Evolutionary conservation across 2,797 vertebrate species (phyloP).

Genomic region (Limnodromus scolopaceus): DNA sequence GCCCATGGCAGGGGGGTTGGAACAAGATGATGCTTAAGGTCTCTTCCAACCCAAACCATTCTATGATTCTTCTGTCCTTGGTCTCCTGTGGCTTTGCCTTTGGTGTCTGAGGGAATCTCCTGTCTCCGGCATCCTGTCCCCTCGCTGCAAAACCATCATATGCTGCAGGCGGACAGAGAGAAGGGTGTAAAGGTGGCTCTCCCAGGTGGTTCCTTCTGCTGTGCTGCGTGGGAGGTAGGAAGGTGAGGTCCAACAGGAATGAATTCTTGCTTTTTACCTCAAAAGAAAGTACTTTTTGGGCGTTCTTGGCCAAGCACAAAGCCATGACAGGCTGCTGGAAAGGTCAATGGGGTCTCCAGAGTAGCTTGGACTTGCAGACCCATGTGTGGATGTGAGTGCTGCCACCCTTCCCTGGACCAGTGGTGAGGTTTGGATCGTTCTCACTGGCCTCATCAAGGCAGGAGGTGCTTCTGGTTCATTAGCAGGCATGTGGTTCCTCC

Average conservation of each 20-base stretch:
- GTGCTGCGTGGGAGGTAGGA: neutral
- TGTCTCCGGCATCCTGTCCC: neutral
- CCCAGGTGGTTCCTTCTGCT: neutral
- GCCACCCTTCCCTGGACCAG: neutral
- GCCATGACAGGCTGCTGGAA: neutral
- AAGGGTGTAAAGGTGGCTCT: fast-evolving
- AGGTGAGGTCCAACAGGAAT: neutral
- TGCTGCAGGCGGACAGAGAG: fast-evolving
- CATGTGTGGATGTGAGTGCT: fast-evolving
- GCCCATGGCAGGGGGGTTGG: too few relatives aligned
- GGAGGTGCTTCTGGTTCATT: neutral
- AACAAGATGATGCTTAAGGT: too few relatives aligned
- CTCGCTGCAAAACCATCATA: neutral
- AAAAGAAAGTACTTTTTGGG: neutral
- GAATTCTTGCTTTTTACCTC: neutral
- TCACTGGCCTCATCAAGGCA: neutral
- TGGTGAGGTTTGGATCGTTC: neutral
- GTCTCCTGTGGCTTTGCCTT: neutral
- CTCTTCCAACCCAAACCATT: too few relatives aligned
- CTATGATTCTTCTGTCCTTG: too few relatives aligned
- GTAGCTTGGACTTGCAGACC: neutral
- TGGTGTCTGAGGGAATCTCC: neutral
- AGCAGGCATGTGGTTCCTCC: neutral
- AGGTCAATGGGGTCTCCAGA: fast-evolving
- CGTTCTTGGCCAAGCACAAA: neutral